A percentile compares a stretch with the other conserved stretches of the same genome.
Conservation (phyloP, 2,888 invertebrate species). For the Acanthosepion pharaonis region DNA sequence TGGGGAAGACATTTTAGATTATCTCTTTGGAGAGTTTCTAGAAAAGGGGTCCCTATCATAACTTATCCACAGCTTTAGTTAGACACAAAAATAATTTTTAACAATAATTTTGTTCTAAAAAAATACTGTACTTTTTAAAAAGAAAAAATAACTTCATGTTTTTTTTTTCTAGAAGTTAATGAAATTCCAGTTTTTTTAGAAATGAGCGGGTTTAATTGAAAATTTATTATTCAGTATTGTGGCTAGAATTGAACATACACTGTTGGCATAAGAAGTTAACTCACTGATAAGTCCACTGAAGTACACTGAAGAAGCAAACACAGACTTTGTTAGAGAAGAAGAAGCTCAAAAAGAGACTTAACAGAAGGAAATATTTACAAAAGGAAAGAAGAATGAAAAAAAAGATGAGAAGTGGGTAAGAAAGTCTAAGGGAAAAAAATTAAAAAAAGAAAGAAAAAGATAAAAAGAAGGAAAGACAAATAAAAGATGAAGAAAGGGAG, state of each 20-base stretch:
- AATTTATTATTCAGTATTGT: not conserved
- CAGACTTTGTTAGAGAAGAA: not conserved
- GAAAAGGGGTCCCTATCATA: no score
- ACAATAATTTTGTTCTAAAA: no score
- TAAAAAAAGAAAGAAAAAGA: not conserved
- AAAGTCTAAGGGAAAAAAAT: no score
- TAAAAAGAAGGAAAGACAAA: not conserved
- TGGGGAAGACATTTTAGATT: no score
- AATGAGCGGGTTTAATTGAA: not conserved
- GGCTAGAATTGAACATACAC: not conserved
- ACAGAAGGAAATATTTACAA: not conserved
- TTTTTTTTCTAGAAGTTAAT: no score
- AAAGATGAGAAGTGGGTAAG: not conserved
- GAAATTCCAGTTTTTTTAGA: not conserved
- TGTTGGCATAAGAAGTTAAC: not conserved
- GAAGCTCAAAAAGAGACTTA: not conserved
- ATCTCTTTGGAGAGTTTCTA: no score
- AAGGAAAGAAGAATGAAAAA: accelerated
- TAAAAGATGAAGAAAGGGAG: not conserved
- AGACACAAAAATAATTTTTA: no score
- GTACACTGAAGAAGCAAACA: not conserved
- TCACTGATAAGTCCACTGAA: not conserved
- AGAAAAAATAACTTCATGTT: no score
- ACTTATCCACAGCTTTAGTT: no score
- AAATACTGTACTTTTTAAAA: no score